Evolutionary conservation across 2,113 vertebrate genomes (phyloP), one percentile per base, ranked within the genome.

Genomic region (Larimichthys polyactis): DNA sequence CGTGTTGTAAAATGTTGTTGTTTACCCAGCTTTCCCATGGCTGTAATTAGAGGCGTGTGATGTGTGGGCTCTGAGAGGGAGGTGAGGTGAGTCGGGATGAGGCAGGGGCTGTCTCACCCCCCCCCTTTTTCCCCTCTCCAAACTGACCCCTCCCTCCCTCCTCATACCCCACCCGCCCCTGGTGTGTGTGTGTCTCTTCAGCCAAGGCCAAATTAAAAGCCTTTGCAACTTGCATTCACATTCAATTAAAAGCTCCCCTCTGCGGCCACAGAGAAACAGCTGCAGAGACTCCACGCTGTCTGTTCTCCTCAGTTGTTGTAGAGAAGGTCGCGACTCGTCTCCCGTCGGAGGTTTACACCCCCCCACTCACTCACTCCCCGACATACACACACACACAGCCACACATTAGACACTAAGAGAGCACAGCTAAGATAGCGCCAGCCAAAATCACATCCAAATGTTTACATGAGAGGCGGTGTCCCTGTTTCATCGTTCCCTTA

Each of bases 161-260:
- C 20, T 17, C 43, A 22, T 3, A 14, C 46, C 40, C 59, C 43
- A n/a, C 20, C 80, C 76, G 14, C 82, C 77, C 70, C 66, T 52
- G 65, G 68, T 82, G 75, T 75, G 69, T 22, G 36, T 40, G 69
- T 22, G 83, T 85, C 10, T 87, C 68, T 93, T 71, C 90, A 90
- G 77, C 90, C 86, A 75, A 65, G 83, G 91, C 89, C 88, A 94
- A 95, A 96, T 94, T 89, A 94, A 94, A 95, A 94, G 92, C 91
- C 90, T 95, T 90, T 92, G 93, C 90, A 93, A 85, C 87, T 91
- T 87, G 75, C 85, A 78, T 95, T 95, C 91, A 91, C 81, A 79
- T 93, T 90, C 94, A 96, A 96, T 96, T 96, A 96, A 93, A 95
- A 90, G 86, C 92, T 91, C 90, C 86, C 92, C 91, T 94, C 89